phyloP scores from a whole-genome alignment of 2,797 vertebrate species.

The Acanthurus tractus region DNA sequence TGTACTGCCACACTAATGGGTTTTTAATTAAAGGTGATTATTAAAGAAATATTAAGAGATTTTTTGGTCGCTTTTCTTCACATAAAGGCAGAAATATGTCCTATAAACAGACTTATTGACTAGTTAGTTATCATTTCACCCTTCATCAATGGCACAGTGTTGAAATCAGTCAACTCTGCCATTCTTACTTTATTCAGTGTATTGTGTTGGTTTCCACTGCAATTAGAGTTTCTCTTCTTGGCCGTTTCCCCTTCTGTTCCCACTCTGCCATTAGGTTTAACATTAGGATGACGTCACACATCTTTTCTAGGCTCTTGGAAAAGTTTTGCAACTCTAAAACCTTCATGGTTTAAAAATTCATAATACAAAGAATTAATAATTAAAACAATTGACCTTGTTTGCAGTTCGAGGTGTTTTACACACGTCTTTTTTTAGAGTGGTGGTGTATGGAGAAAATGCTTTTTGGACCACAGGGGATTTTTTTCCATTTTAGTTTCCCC shows the following conservation, averaged over 20 bases:
- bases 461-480: not conserved
- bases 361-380: not conserved
- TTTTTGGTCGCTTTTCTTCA: not conserved
- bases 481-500: not conserved
- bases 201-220: not conserved
- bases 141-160: not conserved
- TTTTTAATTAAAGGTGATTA: constrained; percentile 44
- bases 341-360: not conserved
- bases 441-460: not conserved
- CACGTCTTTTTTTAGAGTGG: not conserved
- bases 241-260: not conserved
- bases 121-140: not conserved
- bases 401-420: no score
- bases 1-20: constrained; percentile 9
- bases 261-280: not conserved
- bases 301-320: not conserved
- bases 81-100: not conserved
- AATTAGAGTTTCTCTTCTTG: not conserved
- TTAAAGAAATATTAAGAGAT: constrained; percentile 17
- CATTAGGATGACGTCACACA: not conserved
- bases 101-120: not conserved
- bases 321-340: not conserved
- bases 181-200: not conserved
- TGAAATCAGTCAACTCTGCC: not conserved
- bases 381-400: not conserved